A percentile compares a stretch with the other conserved stretches of the same genome.
phyloP scores from a whole-genome alignment of 2,888 invertebrate species.

The Acanthopleura granulata region DNA sequence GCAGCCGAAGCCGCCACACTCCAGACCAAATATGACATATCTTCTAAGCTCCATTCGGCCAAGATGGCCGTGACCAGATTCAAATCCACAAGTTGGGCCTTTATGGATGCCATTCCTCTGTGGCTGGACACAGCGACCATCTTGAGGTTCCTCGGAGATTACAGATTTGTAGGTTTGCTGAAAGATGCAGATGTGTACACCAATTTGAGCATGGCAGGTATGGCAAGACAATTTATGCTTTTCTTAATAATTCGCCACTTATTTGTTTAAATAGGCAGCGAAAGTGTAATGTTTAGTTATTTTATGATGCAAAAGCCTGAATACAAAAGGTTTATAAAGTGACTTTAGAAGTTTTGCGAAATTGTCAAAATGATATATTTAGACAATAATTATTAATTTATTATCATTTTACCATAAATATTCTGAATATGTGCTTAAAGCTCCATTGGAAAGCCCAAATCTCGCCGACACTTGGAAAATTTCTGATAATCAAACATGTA shows the following conservation, averaged over 20 bases:
- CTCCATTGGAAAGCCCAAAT: too few species aligned
- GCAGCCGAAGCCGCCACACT: too few species aligned
- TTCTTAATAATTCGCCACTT: not conserved
- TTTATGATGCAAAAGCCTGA: too few species aligned
- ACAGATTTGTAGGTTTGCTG: constrained; percentile 9
- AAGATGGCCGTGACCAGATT: not conserved
- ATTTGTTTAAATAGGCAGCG: not conserved
- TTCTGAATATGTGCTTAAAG: too few species aligned
- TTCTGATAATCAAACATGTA: too few species aligned
- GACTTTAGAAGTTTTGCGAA: too few species aligned
- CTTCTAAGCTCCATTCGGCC: not conserved
- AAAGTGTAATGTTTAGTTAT: not conserved
- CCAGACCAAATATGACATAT: too few species aligned
- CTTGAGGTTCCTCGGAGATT: constrained; percentile 6
- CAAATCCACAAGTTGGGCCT: constrained; percentile 7
- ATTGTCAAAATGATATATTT: too few species aligned
- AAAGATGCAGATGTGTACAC: constrained; percentile 1
- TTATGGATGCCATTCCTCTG: constrained; percentile 14
- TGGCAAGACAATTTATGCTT: not conserved
- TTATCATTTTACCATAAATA: too few species aligned
- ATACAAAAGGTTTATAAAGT: too few species aligned
- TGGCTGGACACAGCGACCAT: constrained; percentile 5
- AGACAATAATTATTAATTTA: too few species aligned
- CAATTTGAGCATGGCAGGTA: constrained; percentile 9
- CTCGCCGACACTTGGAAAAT: too few species aligned